A percentile compares a stretch with the other conserved stretches of the same genome.
Conservation (phyloP, 1,140 invertebrate genomes). For the Aphelenchoides besseyi region DNA sequence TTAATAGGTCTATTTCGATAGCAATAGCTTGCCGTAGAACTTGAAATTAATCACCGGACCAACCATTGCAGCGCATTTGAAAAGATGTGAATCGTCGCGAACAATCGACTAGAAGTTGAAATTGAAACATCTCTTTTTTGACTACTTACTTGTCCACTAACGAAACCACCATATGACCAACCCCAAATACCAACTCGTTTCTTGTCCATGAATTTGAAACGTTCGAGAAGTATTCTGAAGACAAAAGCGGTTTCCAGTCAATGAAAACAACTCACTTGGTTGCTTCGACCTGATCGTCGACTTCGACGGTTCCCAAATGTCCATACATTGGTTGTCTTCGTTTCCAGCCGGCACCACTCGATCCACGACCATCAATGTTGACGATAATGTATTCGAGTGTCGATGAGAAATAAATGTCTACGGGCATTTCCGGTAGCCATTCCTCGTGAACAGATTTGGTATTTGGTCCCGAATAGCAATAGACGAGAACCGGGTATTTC, state of each 20-base stretch:
- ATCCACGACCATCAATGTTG: conserved; percentile 57
- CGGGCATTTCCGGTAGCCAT: conserved; percentile 36
- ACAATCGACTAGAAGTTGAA: conserved; percentile 31
- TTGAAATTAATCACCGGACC: conserved; percentile 60
- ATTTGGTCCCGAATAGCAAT: conserved; percentile 42
- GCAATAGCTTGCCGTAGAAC: conserved; percentile 49
- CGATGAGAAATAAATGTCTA: conserved; percentile 51
- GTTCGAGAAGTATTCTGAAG: conserved; percentile 44
- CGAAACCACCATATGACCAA: conserved; percentile 62
- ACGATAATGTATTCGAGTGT: conserved; percentile 48
- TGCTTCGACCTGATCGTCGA: conserved; percentile 58
- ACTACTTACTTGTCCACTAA: conserved; percentile 33
- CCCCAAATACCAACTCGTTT: conserved; percentile 55
- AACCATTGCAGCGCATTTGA: conserved; percentile 58
- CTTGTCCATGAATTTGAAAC: conserved; percentile 43
- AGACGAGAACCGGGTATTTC: conserved; percentile 43
- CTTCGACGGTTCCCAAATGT: conserved; percentile 59
- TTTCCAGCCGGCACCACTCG: conserved; percentile 52
- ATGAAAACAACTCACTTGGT: conserved; percentile 29
- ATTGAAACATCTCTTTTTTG: background rate
- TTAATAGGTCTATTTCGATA: background rate
- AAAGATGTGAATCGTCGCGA: conserved; percentile 42
- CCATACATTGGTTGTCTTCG: conserved; percentile 55
- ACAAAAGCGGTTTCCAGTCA: background rate
- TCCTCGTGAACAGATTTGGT: conserved; percentile 56